phyloP scores from a whole-genome alignment of 2,888 invertebrate genomes.

The Amphipyra berbera region DNA sequence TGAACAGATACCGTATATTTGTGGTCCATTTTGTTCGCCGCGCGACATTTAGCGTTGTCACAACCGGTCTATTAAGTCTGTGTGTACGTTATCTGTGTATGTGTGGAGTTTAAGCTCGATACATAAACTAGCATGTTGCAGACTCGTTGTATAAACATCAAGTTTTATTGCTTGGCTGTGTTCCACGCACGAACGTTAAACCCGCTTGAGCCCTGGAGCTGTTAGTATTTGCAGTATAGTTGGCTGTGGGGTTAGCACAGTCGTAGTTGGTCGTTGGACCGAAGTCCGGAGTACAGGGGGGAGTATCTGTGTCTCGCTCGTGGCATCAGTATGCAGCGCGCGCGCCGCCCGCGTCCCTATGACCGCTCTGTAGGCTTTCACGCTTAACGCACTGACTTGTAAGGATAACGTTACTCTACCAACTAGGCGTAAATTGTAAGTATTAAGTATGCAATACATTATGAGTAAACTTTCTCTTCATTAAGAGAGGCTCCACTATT shows the following conservation, averaged over 20 bases:
- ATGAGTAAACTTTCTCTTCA: constrained; percentile 49
- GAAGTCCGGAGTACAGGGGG: constrained; percentile 44
- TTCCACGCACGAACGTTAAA: constrained; percentile 87
- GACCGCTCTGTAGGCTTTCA: constrained; percentile 57
- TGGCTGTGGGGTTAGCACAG: constrained; percentile 70
- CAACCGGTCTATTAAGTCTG: constrained; percentile 67
- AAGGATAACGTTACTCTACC: constrained; percentile 29
- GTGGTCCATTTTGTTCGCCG: constrained; percentile 60
- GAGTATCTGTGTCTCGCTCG: constrained; percentile 32
- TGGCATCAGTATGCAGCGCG: constrained; percentile 63
- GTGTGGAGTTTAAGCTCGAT: constrained; percentile 69
- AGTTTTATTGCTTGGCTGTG: constrained; percentile 89
- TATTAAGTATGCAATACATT: constrained; percentile 9
- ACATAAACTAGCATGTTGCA: constrained; percentile 80
- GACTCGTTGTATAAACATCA: constrained; percentile 86
- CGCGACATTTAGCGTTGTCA: constrained; percentile 65
- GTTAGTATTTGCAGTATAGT: constrained; percentile 81
- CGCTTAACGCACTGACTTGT: constrained; percentile 51
- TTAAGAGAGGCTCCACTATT: not conserved
- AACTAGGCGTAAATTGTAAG: constrained; percentile 35
- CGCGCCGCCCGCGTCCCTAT: constrained; percentile 49
- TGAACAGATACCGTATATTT: constrained; percentile 62
- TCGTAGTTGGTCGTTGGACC: constrained; percentile 55
- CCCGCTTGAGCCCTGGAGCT: constrained; percentile 78
- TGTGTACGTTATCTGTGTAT: constrained; percentile 54